Percentiles rank a stretch among this genome's conserved stretches.
phyloP scores from a whole-genome alignment of 2,113 vertebrate genomes.

The Polypterus senegalus region DNA sequence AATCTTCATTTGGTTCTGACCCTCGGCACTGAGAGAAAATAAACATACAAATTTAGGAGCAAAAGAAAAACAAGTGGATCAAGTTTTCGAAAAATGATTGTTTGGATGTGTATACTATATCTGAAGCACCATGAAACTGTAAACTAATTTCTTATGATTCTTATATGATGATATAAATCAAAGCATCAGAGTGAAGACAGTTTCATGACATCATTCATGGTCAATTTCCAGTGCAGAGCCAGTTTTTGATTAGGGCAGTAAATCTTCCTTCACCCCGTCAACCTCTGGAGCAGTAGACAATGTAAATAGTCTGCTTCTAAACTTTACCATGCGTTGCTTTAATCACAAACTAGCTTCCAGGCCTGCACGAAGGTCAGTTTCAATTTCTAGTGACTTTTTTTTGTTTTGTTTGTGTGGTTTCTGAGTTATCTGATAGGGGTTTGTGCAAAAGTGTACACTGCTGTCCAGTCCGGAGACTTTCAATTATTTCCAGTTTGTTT shows the following conservation, averaged over 20 bases:
- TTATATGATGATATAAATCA: slow-evolving; percentile 42
- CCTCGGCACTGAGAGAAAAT: slow-evolving; percentile 24
- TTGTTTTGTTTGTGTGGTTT: not conserved
- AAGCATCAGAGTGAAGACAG: slow-evolving; percentile 36
- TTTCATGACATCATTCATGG: slow-evolving; percentile 42
- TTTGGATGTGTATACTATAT: slow-evolving; percentile 19
- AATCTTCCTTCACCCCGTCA: slow-evolving; percentile 44
- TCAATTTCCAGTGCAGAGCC: slow-evolving; percentile 37
- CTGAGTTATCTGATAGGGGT: no score
- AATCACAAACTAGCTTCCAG: slow-evolving; percentile 9
- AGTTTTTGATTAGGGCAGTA: slow-evolving; percentile 54
- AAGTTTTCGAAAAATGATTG: slow-evolving; percentile 1
- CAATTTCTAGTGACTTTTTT: slow-evolving; percentile 13
- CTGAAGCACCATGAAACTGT: slow-evolving; percentile 25
- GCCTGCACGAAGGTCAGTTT: slow-evolving; percentile 11
- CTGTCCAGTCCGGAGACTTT: no score
- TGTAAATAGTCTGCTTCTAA: slow-evolving; percentile 21
- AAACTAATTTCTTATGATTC: slow-evolving; percentile 26
- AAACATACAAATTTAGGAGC: slow-evolving; percentile 24
- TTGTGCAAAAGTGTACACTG: no score
- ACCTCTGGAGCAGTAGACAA: slow-evolving; percentile 21
- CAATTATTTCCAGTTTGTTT: no score
- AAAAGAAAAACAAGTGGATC: slow-evolving; percentile 9
- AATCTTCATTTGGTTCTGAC: slow-evolving; percentile 2
- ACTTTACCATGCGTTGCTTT: slow-evolving; percentile 14